Evolutionary conservation across 2,113 vertebrate genomes (phyloP).

Genomic region (Microcebus ravelobensis): DNA sequence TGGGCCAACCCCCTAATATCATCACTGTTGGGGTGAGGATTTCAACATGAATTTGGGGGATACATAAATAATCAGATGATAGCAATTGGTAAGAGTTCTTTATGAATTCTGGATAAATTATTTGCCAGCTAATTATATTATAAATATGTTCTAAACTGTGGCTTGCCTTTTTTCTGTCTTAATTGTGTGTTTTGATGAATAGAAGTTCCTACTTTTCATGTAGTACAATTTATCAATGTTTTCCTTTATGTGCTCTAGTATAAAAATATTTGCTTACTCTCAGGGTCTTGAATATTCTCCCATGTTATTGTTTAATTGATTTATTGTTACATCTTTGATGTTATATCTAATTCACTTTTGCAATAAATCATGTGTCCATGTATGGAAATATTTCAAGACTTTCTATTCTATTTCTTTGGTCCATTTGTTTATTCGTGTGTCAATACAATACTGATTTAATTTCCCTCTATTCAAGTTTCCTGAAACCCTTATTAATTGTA

Average conservation of each 20-base stretch:
- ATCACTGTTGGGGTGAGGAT: neutral
- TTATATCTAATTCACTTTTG: neutral
- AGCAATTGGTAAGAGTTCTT: neutral
- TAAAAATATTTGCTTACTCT: constrained; percentile 30
- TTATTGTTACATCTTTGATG: neutral
- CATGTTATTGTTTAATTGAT: neutral
- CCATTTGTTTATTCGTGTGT: neutral
- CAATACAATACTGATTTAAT: neutral
- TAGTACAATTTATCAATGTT: neutral
- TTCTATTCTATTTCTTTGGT: neutral
- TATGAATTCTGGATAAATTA: neutral
- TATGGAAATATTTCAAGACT: neutral
- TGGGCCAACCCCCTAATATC: neutral
- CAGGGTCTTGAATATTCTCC: neutral
- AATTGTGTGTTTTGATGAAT: neutral
- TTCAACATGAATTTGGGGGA: neutral
- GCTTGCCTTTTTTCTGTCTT: neutral
- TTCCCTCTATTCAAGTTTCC: neutral
- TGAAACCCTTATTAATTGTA: neutral
- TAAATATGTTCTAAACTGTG: neutral
- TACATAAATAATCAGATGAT: neutral
- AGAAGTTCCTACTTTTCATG: neutral
- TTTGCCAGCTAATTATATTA: neutral
- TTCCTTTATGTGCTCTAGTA: neutral
- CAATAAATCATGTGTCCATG: neutral